Evolutionary conservation across 2,113 vertebrate genomes (phyloP), one percentile per base, ranked within the genome.

Genomic region (Butorides virescens): DNA sequence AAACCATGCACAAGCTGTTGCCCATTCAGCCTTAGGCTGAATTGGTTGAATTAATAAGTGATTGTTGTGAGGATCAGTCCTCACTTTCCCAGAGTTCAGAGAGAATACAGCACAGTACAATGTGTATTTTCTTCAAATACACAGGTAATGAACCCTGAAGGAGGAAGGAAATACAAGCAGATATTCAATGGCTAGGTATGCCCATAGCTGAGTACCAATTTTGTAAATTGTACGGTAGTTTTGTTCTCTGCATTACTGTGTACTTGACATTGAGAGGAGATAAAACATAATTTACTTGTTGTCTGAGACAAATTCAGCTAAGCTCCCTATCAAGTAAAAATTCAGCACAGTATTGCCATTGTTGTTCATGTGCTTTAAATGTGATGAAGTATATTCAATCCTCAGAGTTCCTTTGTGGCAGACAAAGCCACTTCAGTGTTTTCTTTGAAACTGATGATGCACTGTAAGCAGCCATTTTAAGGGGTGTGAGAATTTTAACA

Each of bases 251-350:
- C 47, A 25, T 63, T 90, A 50, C 86, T 65, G 17, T 83, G 71
- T 53, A 32, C 74, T 92, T 93, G 93, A 72, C 91, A 90, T 88
- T 82, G 91, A 92, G 66, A 88, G n/a, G 75, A 88, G 83, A 88
- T 95, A 92, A 88, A 92, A 52, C 66, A 59, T 81, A 53, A 90
- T 78, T 95, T 82, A 55, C 61, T 70, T 75, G n/a, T 37, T 90
- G 52, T 78, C 83, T 55, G 39, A 83, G 82, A 93, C 88, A 81
- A 82, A 88, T 78, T 67, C 52, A 79, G 55, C 44, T 56, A 59
- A 86, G 44, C 4, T 5, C 37, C 1, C 1, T 58, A 68, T 75
- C 78, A 79, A 90, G 62, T 83, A 22, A 85, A 70, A 86, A 68
- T 52, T 72, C 37, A 29, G 52, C 75, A 52, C 30, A 59, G 34